Evolutionary conservation across 2,888 invertebrate species (phyloP), one percentile per base, ranked within the genome.

Genomic region (Ectropis crepuscularia): DNA sequence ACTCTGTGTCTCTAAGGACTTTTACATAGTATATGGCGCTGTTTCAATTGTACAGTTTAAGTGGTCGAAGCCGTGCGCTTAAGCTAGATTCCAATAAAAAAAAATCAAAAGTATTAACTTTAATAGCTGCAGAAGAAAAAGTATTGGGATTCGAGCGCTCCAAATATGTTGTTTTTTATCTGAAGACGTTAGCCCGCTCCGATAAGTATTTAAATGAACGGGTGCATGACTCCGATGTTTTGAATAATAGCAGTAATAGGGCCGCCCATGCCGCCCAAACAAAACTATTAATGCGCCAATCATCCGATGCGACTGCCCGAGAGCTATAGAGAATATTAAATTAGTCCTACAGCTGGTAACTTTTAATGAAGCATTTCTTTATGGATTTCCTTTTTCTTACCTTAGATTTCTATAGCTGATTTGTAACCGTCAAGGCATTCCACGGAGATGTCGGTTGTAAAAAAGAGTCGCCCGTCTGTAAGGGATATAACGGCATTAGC

Each of bases 111-210:
- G 85, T 83, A 88, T 85, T 84, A 82, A 43, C 85, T 87, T 88
- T 89, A 89, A 91, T 90, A 88, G 87, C 88, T 81, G 80, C 80
- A 89, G 73, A 76, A 88, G 74, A 78, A 87, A 85, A 83, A 81
- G 69, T 66, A 68, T 69, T 53, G 75, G 77, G 81, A 81, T 86
- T 75, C 77, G 82, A 81, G 72, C 82, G 80, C 86, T 86, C 83
- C 83, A 81, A 80, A 79, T 78, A 69, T 68, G 77, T 85, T 28
- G 53, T 70, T 86, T 86, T 88, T 84, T 78, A 77, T 82, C 71
- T 76, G 71, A 76, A 83, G 83, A 86, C 80, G 84, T 83, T 83
- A 79, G 81, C 78, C 76, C 80, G 85, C 85, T 83, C 78, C 80
- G 79, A 77, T 78, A 78, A 78, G 75, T 77, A 79, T 86, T 89